Evolutionary conservation across 2,888 invertebrate genomes (phyloP), one percentile per base, ranked within the genome.

Genomic region (Morpho achilles): DNA sequence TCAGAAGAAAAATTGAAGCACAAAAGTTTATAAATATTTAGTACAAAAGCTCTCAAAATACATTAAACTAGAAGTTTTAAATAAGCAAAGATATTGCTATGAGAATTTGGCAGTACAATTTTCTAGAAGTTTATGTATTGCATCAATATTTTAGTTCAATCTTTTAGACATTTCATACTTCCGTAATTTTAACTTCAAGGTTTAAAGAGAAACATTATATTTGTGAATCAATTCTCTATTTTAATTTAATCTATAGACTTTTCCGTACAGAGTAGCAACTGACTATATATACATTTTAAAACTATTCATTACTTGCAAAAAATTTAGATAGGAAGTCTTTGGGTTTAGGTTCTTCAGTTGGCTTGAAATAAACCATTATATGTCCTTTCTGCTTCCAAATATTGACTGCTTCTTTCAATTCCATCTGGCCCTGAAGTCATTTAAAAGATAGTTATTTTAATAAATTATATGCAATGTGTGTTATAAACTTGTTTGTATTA

Each of bases 261-360:
- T 45, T 16, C n/a, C 43, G n/a, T 51, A 22, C 9, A 23, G 39
- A 16, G 8, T 8, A 42, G 6, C 40, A 42, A 43, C 22, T 8
- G 22, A n/a, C n/a, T 7, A n/a, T 32, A n/a, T 60, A 53, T 23
- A 58, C 50, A 55, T 41, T 55, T 50, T 53, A 60, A 52, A 59
- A 65, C 85, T 82, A 92, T 77, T 93, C 92, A 64, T 89, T 87
- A 58, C 96, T 95, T 61, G 93, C 84, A 67, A 96, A 92, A 87
- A 99, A 99, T 87, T 98, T 98, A 0, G 96, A 95, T 39, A 99
- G 88, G 82, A 99, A 99, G 88, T 97, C 97, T 71, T 94, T 94
- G 23, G 98, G 97, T 79, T 96, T 97, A 1, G 95, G 94, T 67
- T 97, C 95, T 55, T 93, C 91, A 0, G 96, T 95, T 53, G 97